A percentile compares a stretch with the other conserved stretches of the same genome.
These are phyloP conservation scores for Blera fallax DNA, from an alignment of 2,888 invertebrate genomes.

Conservation along the genomic window DNA sequence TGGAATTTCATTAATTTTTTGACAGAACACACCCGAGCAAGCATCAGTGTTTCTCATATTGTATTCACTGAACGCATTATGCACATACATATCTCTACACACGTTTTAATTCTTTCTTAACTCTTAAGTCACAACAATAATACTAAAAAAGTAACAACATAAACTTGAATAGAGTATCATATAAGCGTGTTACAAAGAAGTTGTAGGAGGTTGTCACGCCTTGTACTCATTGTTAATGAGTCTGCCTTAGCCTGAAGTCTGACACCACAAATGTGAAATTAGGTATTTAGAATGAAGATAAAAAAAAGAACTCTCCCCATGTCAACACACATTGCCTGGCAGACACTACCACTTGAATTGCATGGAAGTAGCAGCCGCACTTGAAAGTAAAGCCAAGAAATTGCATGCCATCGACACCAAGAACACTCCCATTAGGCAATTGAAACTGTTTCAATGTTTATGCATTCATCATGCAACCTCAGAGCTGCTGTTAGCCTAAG, in stretches of 20 bases:
- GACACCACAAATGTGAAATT: conserved; percentile 6
- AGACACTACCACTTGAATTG: neutral
- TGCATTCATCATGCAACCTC: conserved; percentile 42
- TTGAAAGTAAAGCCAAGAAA: conserved; percentile 15
- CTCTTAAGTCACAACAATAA: neutral
- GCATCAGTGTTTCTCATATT: neutral
- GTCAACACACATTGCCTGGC: neutral
- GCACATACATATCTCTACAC: neutral
- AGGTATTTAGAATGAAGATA: conserved; percentile 23
- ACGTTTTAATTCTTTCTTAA: neutral
- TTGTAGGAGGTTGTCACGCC: conserved; percentile 49
- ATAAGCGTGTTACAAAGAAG: neutral
- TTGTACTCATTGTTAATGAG: conserved; percentile 30
- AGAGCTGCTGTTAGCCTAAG: neutral
- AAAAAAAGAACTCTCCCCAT: neutral
- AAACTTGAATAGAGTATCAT: conserved; percentile 25
- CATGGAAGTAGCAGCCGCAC: conserved; percentile 16
- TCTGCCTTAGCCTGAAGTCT: conserved; percentile 7
- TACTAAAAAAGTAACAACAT: neutral
- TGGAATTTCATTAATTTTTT: neutral
- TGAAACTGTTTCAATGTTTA: conserved; percentile 53
- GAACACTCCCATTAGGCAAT: conserved; percentile 56
- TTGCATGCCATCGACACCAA: conserved; percentile 50
- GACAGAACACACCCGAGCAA: neutral
- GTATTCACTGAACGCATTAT: neutral